phyloP scores from a whole-genome alignment of 2,113 vertebrate species.

The Noturus placidus region DNA sequence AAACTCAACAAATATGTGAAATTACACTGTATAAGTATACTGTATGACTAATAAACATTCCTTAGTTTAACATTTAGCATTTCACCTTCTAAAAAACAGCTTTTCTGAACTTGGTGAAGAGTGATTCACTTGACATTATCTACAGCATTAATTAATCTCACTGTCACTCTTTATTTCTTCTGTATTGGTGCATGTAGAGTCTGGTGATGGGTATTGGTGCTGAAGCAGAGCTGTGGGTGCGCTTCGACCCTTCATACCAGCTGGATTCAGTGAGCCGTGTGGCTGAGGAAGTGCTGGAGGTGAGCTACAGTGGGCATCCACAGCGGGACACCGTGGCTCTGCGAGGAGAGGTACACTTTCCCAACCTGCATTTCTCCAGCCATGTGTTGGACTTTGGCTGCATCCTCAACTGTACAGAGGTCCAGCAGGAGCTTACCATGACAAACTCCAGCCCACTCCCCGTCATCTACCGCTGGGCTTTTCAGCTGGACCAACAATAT shows the following conservation, averaged over 20 bases:
- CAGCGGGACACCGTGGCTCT: conserved; percentile 71
- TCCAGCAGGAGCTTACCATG: conserved; percentile 65
- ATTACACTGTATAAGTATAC: background rate
- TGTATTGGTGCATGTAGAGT: conserved; percentile 64
- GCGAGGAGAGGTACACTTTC: conserved; percentile 77
- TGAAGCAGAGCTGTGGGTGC: conserved; percentile 71
- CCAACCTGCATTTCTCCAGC: conserved; percentile 78
- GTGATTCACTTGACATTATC: background rate
- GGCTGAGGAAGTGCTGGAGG: conserved; percentile 69
- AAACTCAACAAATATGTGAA: background rate
- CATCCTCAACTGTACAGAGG: conserved; percentile 75
- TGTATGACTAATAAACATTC: background rate
- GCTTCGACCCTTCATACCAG: conserved; percentile 76
- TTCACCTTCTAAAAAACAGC: background rate
- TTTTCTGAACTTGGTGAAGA: background rate
- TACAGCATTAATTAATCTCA: background rate
- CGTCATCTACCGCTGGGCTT: conserved; percentile 80
- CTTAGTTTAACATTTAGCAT: background rate
- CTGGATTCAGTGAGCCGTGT: conserved; percentile 63
- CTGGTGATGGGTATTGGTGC: conserved; percentile 66
- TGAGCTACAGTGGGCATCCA: conserved; percentile 77
- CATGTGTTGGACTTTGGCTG: conserved; percentile 82
- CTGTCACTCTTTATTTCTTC: background rate
- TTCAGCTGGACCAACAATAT: conserved; percentile 57
- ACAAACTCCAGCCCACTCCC: conserved; percentile 79